phyloP scores from a whole-genome alignment of 2,797 vertebrate genomes.

The Premnoplex brunnescens region DNA sequence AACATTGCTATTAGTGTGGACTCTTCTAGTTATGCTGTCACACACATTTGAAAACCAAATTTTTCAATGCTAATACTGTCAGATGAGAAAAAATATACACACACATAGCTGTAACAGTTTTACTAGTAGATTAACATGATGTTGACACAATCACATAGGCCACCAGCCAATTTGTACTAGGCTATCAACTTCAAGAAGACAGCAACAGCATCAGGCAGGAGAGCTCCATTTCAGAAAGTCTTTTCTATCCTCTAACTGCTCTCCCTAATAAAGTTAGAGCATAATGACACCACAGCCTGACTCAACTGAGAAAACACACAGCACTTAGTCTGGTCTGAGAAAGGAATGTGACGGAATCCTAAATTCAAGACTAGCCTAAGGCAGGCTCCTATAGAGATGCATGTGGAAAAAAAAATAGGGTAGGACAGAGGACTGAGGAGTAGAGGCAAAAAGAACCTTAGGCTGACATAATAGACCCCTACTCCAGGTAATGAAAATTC shows the following conservation, averaged over 20 bases:
- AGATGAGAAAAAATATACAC: background rate
- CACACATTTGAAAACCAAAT: background rate
- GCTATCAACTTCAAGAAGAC: background rate
- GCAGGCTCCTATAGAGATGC: rapidly evolving
- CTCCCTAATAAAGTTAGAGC: background rate
- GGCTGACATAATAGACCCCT: background rate
- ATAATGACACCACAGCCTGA: background rate
- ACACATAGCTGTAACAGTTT: background rate
- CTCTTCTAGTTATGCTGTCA: background rate
- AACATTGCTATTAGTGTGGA: background rate
- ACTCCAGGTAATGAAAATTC: background rate
- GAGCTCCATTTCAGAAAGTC: background rate
- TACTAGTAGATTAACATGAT: background rate
- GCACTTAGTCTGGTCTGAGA: background rate
- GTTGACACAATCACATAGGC: background rate
- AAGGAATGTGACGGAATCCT: background rate
- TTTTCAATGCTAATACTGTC: background rate
- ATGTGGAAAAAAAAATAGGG: background rate
- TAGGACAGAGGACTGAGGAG: background rate
- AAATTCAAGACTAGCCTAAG: background rate
- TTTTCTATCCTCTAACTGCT: background rate
- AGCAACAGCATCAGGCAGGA: background rate
- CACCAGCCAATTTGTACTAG: background rate
- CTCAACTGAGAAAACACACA: background rate
- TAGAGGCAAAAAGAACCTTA: background rate